Evolutionary conservation across 1,140 invertebrate genomes (phyloP).

Genomic region (Octopus bimaculoides): DNA sequence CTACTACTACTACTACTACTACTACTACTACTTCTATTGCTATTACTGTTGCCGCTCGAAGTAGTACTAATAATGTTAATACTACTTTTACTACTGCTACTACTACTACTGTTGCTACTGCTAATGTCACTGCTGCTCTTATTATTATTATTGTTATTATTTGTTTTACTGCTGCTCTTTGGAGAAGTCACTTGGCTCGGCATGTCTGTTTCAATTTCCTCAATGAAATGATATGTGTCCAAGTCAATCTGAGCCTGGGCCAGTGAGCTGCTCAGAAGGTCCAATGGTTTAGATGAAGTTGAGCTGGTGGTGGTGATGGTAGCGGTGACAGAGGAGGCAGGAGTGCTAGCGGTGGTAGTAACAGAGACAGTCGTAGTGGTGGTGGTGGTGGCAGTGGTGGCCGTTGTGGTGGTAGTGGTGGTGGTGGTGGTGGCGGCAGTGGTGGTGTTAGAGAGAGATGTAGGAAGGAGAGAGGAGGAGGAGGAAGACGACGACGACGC

Average conservation of each 20-base stretch:
- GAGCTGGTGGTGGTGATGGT: neutral
- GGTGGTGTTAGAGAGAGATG: neutral
- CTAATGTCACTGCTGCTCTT: neutral
- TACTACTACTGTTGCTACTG: neutral
- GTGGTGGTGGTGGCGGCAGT: neutral
- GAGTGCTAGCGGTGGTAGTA: neutral
- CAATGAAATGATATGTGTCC: constrained; percentile 48
- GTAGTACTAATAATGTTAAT: too few species aligned
- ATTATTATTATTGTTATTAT: neutral
- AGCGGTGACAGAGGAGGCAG: neutral
- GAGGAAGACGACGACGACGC: too few species aligned
- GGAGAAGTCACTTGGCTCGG: neutral
- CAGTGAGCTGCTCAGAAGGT: constrained; percentile 53
- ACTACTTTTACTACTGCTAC: neutral
- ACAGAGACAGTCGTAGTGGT: neutral
- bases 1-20: too few species aligned
- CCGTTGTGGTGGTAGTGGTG: neutral
- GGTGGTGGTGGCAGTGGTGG: neutral
- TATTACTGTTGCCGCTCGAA: too few species aligned
- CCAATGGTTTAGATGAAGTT: constrained; percentile 28
- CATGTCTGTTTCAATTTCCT: constrained; percentile 26
- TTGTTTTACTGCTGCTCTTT: too few species aligned
- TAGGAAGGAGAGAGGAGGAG: too few species aligned
- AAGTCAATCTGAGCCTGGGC: constrained; percentile 55
- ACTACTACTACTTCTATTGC: too few species aligned